Conservation (phyloP, 2,113 vertebrate genomes). For the Aspiorhynchus laticeps region DNA sequence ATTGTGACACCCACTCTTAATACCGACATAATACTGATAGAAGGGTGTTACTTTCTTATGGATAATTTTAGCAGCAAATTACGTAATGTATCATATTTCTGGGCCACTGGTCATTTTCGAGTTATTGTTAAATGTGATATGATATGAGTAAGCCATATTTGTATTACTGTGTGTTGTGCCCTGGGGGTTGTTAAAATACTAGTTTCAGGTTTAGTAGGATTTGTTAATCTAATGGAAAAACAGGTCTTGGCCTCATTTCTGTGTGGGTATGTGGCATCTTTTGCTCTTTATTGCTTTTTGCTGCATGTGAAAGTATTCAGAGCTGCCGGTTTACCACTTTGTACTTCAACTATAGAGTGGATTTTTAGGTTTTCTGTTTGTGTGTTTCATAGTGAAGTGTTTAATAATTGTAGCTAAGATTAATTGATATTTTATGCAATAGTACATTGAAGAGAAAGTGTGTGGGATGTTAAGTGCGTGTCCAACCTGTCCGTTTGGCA, state of each 20-base stretch:
- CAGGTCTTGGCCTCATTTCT: conserved; percentile 2
- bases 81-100: not conserved
- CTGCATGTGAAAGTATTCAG: not conserved
- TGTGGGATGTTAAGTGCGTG: not conserved
- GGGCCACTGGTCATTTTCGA: not conserved
- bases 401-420: not conserved
- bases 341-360: not conserved
- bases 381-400: not conserved
- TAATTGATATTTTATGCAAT: not conserved
- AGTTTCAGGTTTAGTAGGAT: not conserved
- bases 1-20: not conserved
- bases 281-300: not conserved
- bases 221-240: not conserved
- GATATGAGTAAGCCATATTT: not conserved
- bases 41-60: not conserved
- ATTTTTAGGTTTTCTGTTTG: not conserved
- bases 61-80: not conserved
- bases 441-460: not conserved
- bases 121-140: not conserved
- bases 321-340: not conserved
- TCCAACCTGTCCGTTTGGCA: not conserved
- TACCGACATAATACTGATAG: not conserved
- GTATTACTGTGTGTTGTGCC: not conserved
- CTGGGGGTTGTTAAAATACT: not conserved
- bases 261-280: not conserved